Conservation (phyloP, 2,888 invertebrate species). For the Cyclophora albipunctata region DNA sequence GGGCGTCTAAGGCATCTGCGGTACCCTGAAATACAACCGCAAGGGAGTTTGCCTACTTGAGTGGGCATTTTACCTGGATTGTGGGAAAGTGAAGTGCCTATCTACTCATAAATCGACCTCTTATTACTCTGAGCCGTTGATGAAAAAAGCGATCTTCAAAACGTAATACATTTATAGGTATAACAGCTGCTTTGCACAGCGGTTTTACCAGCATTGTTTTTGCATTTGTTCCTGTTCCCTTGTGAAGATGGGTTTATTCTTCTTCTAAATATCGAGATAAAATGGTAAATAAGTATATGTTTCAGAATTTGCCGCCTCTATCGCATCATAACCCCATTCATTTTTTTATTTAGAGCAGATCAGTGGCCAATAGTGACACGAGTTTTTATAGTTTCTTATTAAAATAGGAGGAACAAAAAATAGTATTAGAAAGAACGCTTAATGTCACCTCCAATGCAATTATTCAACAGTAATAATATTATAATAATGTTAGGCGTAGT, state of each 20-base stretch:
- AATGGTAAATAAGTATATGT: background rate
- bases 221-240: background rate
- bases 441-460: too few relatives aligned
- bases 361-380: background rate
- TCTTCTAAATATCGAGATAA: background rate
- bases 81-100: conserved; percentile 10
- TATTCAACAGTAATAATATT: too few relatives aligned
- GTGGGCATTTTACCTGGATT: conserved; percentile 12
- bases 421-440: too few relatives aligned
- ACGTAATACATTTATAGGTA: background rate
- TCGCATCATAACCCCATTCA: background rate
- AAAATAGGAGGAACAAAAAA: background rate
- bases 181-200: background rate
- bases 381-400: background rate
- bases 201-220: background rate
- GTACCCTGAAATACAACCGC: conserved; percentile 34
- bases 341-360: background rate
- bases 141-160: background rate
- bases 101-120: conserved; percentile 13
- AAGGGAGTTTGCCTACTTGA: conserved; percentile 4
- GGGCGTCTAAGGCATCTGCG: conserved; percentile 32
- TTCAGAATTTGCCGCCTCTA: background rate
- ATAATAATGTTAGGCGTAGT: too few relatives aligned
- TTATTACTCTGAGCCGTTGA: background rate
- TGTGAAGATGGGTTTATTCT: background rate